A percentile compares a stretch with the other conserved stretches of the same genome.
These are phyloP conservation scores for Mimachlamys varia DNA, from an alignment of 2,888 invertebrate genomes.

Conservation along the genomic window DNA sequence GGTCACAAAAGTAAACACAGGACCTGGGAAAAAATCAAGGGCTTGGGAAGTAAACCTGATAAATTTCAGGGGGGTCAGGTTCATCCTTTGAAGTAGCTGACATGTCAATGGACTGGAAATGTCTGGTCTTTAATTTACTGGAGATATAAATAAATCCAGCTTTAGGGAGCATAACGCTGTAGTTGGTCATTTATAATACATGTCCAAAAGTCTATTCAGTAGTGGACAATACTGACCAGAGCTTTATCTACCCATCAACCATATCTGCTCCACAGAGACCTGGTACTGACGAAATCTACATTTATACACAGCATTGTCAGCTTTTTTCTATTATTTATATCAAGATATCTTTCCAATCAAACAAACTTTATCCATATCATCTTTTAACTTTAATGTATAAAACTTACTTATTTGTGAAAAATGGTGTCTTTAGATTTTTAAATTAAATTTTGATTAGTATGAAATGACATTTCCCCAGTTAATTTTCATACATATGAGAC, in stretches of 20 bases:
- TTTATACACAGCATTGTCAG: background rate
- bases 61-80: background rate
- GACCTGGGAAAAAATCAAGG: no score
- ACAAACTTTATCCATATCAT: background rate
- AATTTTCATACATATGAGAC: background rate
- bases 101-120: constrained; percentile 15
- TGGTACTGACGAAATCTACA: background rate
- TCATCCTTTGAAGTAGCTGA: background rate
- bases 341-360: background rate
- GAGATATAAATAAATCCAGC: background rate
- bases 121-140: constrained; percentile 7
- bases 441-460: background rate
- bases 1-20: background rate
- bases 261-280: background rate
- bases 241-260: constrained; percentile 18
- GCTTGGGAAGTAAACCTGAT: background rate
- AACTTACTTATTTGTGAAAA: background rate
- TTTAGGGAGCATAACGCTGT: constrained; percentile 1
- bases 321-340: background rate
- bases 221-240: constrained; percentile 11
- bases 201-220: background rate
- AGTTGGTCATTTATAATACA: constrained; percentile 26
- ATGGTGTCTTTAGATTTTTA: background rate
- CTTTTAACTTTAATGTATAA: background rate
- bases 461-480: background rate